Evolutionary conservation across 2,888 invertebrate genomes (phyloP).

Genomic region (Thelaira solivaga): DNA sequence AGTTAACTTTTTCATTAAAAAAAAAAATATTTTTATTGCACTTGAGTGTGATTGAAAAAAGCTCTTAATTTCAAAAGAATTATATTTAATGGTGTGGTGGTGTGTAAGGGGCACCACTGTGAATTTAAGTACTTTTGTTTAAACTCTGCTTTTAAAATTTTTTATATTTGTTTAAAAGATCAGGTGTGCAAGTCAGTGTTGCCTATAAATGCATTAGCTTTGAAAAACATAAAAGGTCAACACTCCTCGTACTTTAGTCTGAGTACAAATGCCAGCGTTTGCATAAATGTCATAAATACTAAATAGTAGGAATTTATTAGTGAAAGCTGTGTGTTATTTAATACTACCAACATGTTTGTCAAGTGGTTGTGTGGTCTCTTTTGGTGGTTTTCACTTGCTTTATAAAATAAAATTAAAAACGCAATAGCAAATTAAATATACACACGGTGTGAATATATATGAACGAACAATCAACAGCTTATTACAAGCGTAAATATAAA

Average conservation of each 20-base stretch:
- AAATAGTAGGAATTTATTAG: not conserved
- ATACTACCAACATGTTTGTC: constrained; percentile 38
- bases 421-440: too few relatives aligned
- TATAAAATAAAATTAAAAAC: not conserved
- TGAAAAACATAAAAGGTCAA: too few relatives aligned
- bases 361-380: constrained; percentile 49
- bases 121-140: constrained; percentile 1
- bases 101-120: too few relatives aligned
- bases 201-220: too few relatives aligned
- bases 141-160: not conserved
- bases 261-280: not conserved
- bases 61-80: constrained; percentile 16
- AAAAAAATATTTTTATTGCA: not conserved
- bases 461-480: too few relatives aligned
- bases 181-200: too few relatives aligned
- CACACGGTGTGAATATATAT: too few relatives aligned
- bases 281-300: constrained; percentile 7
- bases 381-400: constrained; percentile 45
- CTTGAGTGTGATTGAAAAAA: constrained; percentile 2
- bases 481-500: not conserved
- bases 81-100: not conserved
- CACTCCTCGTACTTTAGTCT: too few relatives aligned
- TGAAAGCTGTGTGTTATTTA: constrained; percentile 24
- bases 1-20: not conserved
- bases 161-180: constrained; percentile 20